Evolutionary conservation across 1,140 invertebrate genomes (phyloP).

Genomic region (Micrasema minimum): DNA sequence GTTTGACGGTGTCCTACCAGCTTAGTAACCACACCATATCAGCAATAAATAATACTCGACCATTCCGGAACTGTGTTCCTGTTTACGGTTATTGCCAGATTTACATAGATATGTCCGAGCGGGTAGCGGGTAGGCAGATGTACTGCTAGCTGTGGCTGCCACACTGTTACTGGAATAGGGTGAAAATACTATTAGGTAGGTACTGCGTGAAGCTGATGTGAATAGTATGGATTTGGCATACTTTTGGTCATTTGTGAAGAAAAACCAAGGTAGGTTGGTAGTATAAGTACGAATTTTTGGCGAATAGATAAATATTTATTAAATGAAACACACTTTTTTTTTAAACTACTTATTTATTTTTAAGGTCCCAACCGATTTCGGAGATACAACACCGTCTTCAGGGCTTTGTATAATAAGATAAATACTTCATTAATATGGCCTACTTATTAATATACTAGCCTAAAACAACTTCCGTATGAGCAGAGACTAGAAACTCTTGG

Average conservation of each 20-base stretch:
- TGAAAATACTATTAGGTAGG: conserved; percentile 17
- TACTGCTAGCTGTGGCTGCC: no score
- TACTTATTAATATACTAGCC: no score
- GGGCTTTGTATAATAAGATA: no score
- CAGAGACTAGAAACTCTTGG: no score
- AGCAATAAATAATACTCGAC: conserved; percentile 28
- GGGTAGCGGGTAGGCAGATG: conserved; percentile 13
- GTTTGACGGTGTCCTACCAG: background rate
- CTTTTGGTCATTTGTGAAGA: background rate
- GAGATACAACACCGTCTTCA: no score
- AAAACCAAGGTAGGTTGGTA: background rate
- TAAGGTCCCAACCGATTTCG: no score
- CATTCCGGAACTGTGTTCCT: conserved; percentile 28
- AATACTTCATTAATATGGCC: no score
- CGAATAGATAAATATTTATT: no score
- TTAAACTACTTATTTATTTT: no score
- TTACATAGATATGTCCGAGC: conserved; percentile 13
- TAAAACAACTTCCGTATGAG: no score
- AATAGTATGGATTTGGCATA: conserved; percentile 22
- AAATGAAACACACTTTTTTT: no score
- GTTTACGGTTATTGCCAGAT: conserved; percentile 27
- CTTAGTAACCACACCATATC: conserved; percentile 34
- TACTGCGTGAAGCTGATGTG: conserved; percentile 2
- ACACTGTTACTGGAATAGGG: background rate
- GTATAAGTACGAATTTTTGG: no score